Percentiles rank a stretch among this genome's conserved stretches.
Conservation (phyloP, 2,797 vertebrate species). For the Gymnoscopelus braueri region DNA sequence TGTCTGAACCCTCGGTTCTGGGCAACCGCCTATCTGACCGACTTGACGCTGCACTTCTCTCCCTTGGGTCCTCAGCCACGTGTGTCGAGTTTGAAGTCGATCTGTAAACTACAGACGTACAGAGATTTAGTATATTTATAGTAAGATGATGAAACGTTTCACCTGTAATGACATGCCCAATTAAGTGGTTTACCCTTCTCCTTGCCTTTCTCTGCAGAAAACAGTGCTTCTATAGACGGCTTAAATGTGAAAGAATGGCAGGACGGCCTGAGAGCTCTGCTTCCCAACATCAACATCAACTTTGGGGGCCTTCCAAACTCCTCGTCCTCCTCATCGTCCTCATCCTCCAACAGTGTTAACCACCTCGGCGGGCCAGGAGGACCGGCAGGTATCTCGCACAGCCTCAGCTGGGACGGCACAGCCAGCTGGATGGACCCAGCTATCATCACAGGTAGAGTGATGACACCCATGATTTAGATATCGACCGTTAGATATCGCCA, state of each 20-base stretch:
- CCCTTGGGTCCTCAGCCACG: too few relatives aligned
- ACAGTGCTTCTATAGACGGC: slow-evolving; percentile 96
- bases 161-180: too few relatives aligned
- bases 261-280: slow-evolving; percentile 96
- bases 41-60: too few relatives aligned
- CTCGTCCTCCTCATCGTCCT: slow-evolving; percentile 82
- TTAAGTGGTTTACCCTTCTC: slow-evolving; percentile 2
- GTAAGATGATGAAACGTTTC: too few relatives aligned
- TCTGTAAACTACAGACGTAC: too few relatives aligned
- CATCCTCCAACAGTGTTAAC: slow-evolving; percentile 95
- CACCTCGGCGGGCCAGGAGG: slow-evolving; percentile 91
- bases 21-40: too few relatives aligned
- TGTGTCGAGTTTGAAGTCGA: too few relatives aligned
- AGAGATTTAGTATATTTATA: too few relatives aligned
- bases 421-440: slow-evolving; percentile 99
- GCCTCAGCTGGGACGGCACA: slow-evolving; percentile 97
- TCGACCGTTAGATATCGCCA: too few relatives aligned
- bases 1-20: too few relatives aligned
- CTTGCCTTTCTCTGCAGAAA: slow-evolving; percentile 83
- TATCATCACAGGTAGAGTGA: slow-evolving; percentile 96
- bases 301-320: slow-evolving; percentile 99
- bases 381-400: slow-evolving; percentile 90
- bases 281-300: slow-evolving; percentile 99
- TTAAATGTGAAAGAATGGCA: slow-evolving; percentile 99
- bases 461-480: background rate